These are phyloP conservation scores for Tenthredo distinguenda DNA, from an alignment of 2,888 invertebrate genomes.

Conservation along the genomic window DNA sequence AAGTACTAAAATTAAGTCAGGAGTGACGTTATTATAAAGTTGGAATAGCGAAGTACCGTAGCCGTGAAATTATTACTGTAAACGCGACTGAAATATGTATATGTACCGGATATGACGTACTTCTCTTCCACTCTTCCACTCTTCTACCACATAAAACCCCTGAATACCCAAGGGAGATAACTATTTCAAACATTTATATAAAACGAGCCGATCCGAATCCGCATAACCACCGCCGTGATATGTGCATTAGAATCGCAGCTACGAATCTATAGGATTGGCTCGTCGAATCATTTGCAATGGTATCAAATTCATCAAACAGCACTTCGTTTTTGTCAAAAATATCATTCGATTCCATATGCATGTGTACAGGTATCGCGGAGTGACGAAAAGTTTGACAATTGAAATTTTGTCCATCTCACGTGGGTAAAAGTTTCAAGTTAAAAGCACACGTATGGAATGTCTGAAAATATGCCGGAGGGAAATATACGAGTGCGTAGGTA, in stretches of 20 bases:
- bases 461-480: neutral
- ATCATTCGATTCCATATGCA: neutral
- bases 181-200: neutral
- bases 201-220: neutral
- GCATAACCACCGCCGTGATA: neutral
- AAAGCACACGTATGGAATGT: neutral
- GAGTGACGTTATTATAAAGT: conserved; percentile 24
- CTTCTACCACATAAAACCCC: conserved; percentile 2
- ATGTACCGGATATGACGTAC: conserved; percentile 24
- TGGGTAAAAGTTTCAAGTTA: neutral
- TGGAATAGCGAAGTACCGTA: conserved; percentile 14
- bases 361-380: neutral
- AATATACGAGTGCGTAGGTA: neutral
- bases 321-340: neutral
- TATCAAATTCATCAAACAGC: neutral
- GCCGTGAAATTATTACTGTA: conserved; percentile 27
- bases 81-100: conserved; percentile 25
- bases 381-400: neutral
- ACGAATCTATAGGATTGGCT: neutral
- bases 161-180: neutral
- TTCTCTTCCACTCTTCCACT: neutral
- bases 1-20: conserved; percentile 22
- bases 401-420: neutral
- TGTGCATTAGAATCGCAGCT: neutral
- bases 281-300: neutral